A percentile compares a stretch with the other conserved stretches of the same genome.
phyloP scores from a whole-genome alignment of 2,888 invertebrate genomes.

The Leptinotarsa haldemani region DNA sequence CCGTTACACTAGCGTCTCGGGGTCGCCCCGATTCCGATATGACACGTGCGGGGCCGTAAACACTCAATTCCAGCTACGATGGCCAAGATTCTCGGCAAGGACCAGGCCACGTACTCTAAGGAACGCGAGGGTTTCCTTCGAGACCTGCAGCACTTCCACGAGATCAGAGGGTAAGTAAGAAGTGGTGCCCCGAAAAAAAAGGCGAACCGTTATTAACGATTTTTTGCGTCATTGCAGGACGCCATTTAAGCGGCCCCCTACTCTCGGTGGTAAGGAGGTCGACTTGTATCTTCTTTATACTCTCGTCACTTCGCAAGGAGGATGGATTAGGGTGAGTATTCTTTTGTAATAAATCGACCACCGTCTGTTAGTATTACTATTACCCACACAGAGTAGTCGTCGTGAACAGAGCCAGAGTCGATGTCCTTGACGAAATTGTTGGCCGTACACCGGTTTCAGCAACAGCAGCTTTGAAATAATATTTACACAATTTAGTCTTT shows the following conservation, averaged over 20 bases:
- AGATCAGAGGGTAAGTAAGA: constrained; percentile 85
- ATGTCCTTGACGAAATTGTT: constrained; percentile 41
- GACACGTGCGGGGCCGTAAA: constrained; percentile 64
- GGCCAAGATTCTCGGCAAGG: constrained; percentile 76
- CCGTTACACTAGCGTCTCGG: constrained; percentile 55
- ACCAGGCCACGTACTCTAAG: constrained; percentile 79
- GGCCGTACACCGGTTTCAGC: constrained; percentile 27
- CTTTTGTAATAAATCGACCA: background rate
- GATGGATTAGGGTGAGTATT: constrained; percentile 88
- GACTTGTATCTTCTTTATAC: constrained; percentile 93
- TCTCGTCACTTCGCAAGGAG: constrained; percentile 91
- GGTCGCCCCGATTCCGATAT: constrained; percentile 62
- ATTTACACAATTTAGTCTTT: constrained; percentile 17
- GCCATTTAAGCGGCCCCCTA: constrained; percentile 74
- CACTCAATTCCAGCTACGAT: constrained; percentile 65
- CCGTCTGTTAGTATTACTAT: background rate
- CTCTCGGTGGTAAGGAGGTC: constrained; percentile 90
- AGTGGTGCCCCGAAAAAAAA: background rate
- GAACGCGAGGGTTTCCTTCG: constrained; percentile 85
- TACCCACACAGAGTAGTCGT: background rate
- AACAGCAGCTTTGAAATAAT: constrained; percentile 2
- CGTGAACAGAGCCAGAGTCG: constrained; percentile 25
- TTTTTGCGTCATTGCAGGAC: constrained; percentile 65
- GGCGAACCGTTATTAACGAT: constrained; percentile 34
- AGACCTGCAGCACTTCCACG: constrained; percentile 91